phyloP scores from a whole-genome alignment of 2,888 invertebrate genomes.

The Conus canariensis region DNA sequence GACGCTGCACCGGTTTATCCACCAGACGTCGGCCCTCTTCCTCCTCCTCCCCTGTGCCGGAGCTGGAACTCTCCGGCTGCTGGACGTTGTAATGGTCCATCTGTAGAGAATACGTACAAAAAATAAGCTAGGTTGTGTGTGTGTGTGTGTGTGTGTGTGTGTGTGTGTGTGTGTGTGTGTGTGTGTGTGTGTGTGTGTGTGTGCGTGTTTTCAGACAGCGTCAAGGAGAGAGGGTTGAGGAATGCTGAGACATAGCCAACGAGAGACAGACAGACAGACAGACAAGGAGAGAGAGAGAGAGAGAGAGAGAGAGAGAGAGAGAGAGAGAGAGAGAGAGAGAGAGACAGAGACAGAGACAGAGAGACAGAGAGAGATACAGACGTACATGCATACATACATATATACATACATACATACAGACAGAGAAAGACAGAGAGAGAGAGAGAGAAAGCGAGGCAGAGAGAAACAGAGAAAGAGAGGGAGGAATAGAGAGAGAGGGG shows the following conservation, averaged over 20 bases:
- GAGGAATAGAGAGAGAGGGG: too few species aligned
- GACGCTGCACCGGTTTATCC: slow-evolving; percentile 31
- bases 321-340: background rate
- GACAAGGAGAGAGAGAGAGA: background rate
- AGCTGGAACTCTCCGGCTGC: background rate
- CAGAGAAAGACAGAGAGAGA: too few species aligned
- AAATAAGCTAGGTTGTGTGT: background rate
- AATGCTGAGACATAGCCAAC: background rate
- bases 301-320: background rate
- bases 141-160: background rate
- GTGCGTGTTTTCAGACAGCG: background rate
- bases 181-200: too few species aligned
- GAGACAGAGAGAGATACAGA: background rate
- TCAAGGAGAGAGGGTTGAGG: background rate
- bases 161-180: too few species aligned
- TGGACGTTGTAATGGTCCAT: background rate
- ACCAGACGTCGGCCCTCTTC: background rate
- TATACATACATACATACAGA: too few species aligned
- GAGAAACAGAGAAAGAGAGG: too few species aligned
- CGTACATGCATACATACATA: too few species aligned
- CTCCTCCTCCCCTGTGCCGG: background rate
- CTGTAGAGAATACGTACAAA: background rate
- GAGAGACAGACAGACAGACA: background rate
- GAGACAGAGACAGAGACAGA: background rate
- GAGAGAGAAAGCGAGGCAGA: too few species aligned